Evolutionary conservation across 2,797 vertebrate genomes (phyloP).

Genomic region (Sebastes jordani): DNA sequence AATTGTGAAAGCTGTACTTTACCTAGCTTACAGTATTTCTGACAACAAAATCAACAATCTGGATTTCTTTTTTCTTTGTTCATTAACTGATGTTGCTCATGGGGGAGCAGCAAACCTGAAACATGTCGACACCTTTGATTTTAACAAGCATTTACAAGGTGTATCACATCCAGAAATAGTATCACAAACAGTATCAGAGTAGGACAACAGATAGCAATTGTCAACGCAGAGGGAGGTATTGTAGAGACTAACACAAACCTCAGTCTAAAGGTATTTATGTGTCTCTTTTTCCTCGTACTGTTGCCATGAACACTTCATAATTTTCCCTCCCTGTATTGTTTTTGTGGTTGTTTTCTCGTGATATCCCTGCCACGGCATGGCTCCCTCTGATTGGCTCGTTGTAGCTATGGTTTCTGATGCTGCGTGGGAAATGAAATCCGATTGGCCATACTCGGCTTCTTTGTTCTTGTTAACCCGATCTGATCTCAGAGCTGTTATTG

Average conservation of each 20-base stretch:
- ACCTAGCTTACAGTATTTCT: neutral
- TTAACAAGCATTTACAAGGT: neutral
- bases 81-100: neutral
- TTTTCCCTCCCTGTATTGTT: neutral
- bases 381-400: slow-evolving; percentile 20
- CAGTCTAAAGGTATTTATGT: neutral
- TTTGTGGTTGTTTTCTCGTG: neutral
- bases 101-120: neutral
- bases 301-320: neutral
- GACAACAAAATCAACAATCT: neutral
- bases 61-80: neutral
- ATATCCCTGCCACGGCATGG: neutral
- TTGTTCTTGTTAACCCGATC: slow-evolving; percentile 52
- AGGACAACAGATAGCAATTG: neutral
- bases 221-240: neutral
- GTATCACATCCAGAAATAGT: neutral
- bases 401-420: slow-evolving; percentile 40
- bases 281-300: neutral
- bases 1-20: neutral
- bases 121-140: neutral
- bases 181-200: neutral
- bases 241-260: neutral
- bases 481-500: slow-evolving; percentile 2
- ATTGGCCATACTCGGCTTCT: slow-evolving; percentile 34
- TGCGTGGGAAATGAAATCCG: slow-evolving; percentile 23